phyloP scores from a whole-genome alignment of 1,140 invertebrate genomes.

The Geopemphigus sp. region DNA sequence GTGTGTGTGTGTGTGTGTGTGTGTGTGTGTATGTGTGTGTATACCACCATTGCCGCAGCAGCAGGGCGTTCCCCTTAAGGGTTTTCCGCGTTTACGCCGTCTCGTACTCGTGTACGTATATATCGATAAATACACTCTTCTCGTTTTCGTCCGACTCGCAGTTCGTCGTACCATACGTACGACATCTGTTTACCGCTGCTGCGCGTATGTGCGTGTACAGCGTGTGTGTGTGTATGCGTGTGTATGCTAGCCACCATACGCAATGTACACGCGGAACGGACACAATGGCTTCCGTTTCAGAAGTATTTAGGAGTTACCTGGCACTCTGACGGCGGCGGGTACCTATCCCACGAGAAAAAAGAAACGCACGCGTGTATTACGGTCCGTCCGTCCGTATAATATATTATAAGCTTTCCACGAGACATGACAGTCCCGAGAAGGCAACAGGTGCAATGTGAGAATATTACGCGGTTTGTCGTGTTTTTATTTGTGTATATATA shows the following conservation, averaged over 20 bases:
- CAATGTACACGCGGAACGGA: slow-evolving; percentile 8
- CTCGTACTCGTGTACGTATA: too few relatives aligned
- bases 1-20: background rate
- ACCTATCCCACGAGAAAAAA: slow-evolving; percentile 21
- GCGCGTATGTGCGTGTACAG: background rate
- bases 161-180: background rate
- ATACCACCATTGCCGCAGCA: slow-evolving; percentile 2
- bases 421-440: slow-evolving; percentile 9
- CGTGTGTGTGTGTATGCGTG: background rate
- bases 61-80: slow-evolving; percentile 9
- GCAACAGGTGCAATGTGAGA: slow-evolving; percentile 29
- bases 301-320: slow-evolving; percentile 12
- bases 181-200: slow-evolving; percentile 31
- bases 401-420: background rate
- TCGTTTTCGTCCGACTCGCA: background rate
- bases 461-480: slow-evolving; percentile 1
- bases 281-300: slow-evolving; percentile 40
- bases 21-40: background rate
- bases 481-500: background rate
- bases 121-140: background rate
- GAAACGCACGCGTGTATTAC: background rate
- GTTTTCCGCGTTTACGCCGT: slow-evolving; percentile 40
- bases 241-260: background rate
- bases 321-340: too few relatives aligned
- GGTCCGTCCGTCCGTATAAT: too few relatives aligned